These are phyloP conservation scores for Acanthopleura granulata DNA, from an alignment of 2,888 invertebrate species.

Conservation along the genomic window DNA sequence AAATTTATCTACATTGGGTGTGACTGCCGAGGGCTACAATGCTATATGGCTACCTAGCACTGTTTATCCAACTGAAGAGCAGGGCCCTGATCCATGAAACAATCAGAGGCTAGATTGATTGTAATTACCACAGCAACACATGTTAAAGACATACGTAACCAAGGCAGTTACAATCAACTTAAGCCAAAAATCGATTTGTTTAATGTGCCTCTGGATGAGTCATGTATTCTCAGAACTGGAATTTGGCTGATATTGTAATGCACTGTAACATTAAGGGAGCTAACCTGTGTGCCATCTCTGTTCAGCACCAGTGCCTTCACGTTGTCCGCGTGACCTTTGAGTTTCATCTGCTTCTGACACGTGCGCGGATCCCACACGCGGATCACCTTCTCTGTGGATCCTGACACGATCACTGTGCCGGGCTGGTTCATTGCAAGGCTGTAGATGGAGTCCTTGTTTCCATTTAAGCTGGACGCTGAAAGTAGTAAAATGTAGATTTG, in stretches of 20 bases:
- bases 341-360: conserved; percentile 93
- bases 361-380: conserved; percentile 97
- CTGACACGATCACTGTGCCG: conserved; percentile 95
- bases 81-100: too few species aligned
- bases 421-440: conserved; percentile 98
- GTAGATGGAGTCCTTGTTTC: conserved; percentile 98
- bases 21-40: too few species aligned
- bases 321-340: conserved; percentile 97
- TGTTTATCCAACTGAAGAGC: too few species aligned
- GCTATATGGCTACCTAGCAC: too few species aligned
- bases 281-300: conserved; percentile 84
- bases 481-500: conserved; percentile 26
- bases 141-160: too few species aligned
- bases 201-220: too few species aligned
- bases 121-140: too few species aligned
- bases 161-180: too few species aligned
- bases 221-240: too few species aligned
- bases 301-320: conserved; percentile 96
- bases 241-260: too few species aligned
- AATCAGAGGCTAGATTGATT: too few species aligned
- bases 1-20: too few species aligned
- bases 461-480: conserved; percentile 91
- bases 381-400: conserved; percentile 75
- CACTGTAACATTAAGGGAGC: background rate
- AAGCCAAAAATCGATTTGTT: background rate